Percentiles rank a stretch among this genome's conserved stretches.
phyloP scores from a whole-genome alignment of 2,113 vertebrate genomes.

The Nanorana parkeri region DNA sequence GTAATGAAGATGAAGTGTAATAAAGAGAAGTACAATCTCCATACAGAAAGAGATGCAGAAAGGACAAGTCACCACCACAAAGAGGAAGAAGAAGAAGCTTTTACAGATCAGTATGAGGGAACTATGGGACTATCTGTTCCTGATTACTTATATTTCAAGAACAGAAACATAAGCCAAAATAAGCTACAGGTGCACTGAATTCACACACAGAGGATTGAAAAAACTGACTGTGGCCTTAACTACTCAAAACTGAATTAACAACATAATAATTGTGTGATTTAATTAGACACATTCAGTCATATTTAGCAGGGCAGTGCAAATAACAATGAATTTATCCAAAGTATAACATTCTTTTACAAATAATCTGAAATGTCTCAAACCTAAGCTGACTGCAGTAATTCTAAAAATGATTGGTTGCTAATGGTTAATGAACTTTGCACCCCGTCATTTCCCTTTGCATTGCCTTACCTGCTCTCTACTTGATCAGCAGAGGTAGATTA shows the following conservation, averaged over 20 bases:
- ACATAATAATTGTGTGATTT: neutral
- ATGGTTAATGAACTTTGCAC: too few relatives aligned
- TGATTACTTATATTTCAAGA: constrained; percentile 77
- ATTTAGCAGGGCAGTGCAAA: too few relatives aligned
- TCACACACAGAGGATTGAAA: constrained; percentile 67
- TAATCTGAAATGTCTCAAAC: too few relatives aligned
- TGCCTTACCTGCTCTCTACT: too few relatives aligned
- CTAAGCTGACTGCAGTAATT: too few relatives aligned
- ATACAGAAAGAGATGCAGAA: constrained; percentile 53
- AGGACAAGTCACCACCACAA: constrained; percentile 51
- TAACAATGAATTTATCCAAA: too few relatives aligned
- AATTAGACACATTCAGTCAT: too few relatives aligned
- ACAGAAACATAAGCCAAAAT: constrained; percentile 75
- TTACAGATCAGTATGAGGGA: constrained; percentile 59
- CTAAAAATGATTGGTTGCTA: too few relatives aligned
- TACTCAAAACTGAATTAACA: constrained; percentile 65
- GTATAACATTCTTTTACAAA: too few relatives aligned
- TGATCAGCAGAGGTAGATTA: too few relatives aligned
- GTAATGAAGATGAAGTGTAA: constrained; percentile 56
- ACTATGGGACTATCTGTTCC: constrained; percentile 68
- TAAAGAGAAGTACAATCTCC: constrained; percentile 56
- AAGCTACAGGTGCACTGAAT: constrained; percentile 58
- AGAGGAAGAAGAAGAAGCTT: constrained; percentile 41
- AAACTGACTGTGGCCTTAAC: constrained; percentile 71
- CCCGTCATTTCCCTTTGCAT: too few relatives aligned